phyloP scores from a whole-genome alignment of 1,140 invertebrate species.

The Formica exsecta region DNA sequence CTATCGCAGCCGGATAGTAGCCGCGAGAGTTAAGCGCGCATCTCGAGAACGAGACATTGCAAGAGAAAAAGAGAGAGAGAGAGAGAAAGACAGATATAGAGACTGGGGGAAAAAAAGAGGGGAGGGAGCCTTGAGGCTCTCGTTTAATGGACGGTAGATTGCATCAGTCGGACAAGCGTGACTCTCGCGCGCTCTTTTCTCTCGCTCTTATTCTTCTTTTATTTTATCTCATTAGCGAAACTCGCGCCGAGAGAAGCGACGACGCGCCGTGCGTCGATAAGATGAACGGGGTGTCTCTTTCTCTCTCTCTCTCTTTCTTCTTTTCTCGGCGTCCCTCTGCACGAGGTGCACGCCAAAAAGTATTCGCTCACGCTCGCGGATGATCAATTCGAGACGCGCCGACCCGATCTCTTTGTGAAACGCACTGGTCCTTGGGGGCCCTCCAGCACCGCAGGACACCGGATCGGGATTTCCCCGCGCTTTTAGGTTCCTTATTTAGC shows the following conservation, averaged over 20 bases:
- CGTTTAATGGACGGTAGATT: slow-evolving; percentile 83
- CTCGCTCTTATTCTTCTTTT: slow-evolving; percentile 70
- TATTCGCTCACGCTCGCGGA: slow-evolving; percentile 54
- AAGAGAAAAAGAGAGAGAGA: slow-evolving; percentile 41
- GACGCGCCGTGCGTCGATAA: slow-evolving; percentile 66
- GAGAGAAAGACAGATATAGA: slow-evolving; percentile 16
- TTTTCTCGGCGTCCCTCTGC: background rate
- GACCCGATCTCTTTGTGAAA: slow-evolving; percentile 32
- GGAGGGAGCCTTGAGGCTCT: slow-evolving; percentile 79
- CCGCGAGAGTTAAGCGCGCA: slow-evolving; percentile 73
- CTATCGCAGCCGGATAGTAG: slow-evolving; percentile 78
- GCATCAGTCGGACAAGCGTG: slow-evolving; percentile 78
- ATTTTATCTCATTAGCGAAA: slow-evolving; percentile 71
- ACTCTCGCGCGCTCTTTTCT: slow-evolving; percentile 73
- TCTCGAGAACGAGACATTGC: slow-evolving; percentile 52
- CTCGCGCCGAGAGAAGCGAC: slow-evolving; percentile 61
- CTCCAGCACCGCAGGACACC: slow-evolving; percentile 5
- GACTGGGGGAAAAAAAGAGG: background rate
- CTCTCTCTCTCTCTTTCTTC: slow-evolving; percentile 11
- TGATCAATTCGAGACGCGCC: slow-evolving; percentile 54
- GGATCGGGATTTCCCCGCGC: slow-evolving; percentile 29
- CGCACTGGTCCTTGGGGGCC: background rate
- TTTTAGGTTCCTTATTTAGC: slow-evolving; percentile 47
- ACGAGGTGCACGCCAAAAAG: slow-evolving; percentile 30
- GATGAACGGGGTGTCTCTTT: slow-evolving; percentile 41